Conservation (phyloP, 2,113 vertebrate species). For the Gorsachius goisagi region DNA sequence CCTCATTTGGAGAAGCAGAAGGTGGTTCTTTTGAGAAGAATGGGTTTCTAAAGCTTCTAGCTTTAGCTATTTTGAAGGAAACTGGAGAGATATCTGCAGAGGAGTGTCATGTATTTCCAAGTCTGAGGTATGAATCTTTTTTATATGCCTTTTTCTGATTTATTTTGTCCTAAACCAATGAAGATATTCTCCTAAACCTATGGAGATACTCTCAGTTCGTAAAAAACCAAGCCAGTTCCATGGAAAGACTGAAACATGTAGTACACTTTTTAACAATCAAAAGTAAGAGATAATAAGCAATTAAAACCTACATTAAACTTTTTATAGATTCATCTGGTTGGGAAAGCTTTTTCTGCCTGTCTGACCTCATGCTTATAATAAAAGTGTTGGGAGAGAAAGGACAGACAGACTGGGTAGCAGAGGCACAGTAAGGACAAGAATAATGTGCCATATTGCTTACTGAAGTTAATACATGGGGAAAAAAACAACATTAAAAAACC, state of each 20-base stretch:
- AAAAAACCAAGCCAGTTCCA: accelerated
- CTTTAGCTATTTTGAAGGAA: neutral
- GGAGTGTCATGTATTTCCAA: accelerated
- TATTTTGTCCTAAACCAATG: neutral
- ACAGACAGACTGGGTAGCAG: neutral
- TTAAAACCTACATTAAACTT: neutral
- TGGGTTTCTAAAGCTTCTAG: neutral
- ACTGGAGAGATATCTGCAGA: neutral
- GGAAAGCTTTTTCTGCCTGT: neutral
- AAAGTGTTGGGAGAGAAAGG: neutral
- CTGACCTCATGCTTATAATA: neutral
- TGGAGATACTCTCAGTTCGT: neutral
- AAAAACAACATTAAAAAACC: neutral
- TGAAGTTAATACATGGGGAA: neutral
- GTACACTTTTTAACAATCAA: neutral
- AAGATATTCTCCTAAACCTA: neutral
- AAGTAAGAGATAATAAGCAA: neutral
- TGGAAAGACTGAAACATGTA: neutral
- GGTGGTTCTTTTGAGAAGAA: neutral
- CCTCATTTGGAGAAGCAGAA: neutral
- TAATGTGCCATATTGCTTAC: accelerated
- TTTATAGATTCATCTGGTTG: neutral
- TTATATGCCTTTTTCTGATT: neutral
- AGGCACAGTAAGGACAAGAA: neutral
- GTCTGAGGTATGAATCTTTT: neutral